Evolutionary conservation across 1,140 invertebrate genomes (phyloP).

Genomic region (Microplitis mediator): DNA sequence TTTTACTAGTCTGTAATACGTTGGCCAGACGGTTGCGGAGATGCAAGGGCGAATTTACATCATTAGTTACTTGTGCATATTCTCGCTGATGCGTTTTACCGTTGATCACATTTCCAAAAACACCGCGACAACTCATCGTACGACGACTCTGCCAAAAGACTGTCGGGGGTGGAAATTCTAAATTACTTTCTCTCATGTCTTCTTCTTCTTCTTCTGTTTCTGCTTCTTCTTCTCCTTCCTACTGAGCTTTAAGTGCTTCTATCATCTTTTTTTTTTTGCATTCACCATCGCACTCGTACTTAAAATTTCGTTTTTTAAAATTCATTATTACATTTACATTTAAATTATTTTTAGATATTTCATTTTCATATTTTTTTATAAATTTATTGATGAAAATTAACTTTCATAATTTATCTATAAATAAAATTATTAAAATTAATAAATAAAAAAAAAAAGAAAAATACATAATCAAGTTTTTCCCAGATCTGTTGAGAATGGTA

Average conservation of each 20-base stretch:
- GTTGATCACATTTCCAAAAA: constrained; percentile 24
- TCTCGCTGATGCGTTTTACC: no score
- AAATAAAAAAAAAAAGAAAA: constrained; percentile 15
- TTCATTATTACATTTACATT: no score
- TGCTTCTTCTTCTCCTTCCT: background rate
- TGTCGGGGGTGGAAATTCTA: constrained; percentile 15
- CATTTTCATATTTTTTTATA: no score
- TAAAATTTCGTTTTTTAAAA: no score
- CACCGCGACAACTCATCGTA: constrained; percentile 18
- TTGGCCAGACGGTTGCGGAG: background rate
- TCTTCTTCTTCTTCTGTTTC: background rate
- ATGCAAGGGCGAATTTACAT: background rate
- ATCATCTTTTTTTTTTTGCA: no score
- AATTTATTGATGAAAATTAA: no score
- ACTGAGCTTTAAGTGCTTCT: no score
- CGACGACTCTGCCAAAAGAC: background rate
- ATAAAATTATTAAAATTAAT: background rate
- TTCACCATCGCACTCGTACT: no score
- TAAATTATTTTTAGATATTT: background rate
- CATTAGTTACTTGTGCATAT: background rate
- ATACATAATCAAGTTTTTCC: constrained; percentile 1
- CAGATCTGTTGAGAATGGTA: constrained; percentile 31
- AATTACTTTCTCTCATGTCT: constrained; percentile 13
- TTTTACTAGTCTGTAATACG: background rate
- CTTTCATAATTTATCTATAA: no score